phyloP scores from a whole-genome alignment of 64 coral and sea anemone genomes.

The Hydrozoanthus tunicans region DNA sequence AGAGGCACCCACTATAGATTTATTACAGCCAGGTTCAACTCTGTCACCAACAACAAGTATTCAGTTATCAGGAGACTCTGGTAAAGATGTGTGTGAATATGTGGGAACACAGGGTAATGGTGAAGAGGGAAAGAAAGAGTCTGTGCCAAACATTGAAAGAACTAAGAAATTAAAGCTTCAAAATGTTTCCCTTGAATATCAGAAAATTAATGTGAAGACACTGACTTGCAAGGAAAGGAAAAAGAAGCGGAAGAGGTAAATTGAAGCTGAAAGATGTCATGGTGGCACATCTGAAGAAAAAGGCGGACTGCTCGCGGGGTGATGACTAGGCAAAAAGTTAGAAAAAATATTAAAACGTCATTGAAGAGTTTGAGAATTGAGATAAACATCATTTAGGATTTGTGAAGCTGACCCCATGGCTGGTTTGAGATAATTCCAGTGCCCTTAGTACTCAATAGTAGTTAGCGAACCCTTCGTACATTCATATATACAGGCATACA shows the following conservation, averaged over 20 bases:
- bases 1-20: not conserved
- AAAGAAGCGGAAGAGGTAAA: constrained; percentile 15
- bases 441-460: no score
- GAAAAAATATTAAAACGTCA: no score
- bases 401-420: no score
- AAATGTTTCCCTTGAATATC: constrained; percentile 27
- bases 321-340: no score
- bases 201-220: constrained; percentile 45
- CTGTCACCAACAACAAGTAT: not conserved
- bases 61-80: not conserved
- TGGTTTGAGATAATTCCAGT: no score
- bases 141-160: not conserved
- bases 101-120: not conserved
- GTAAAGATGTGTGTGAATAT: not conserved
- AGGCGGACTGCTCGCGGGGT: no score
- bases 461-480: no score
- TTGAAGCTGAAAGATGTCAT: not conserved
- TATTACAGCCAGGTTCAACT: not conserved
- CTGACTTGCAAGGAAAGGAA: constrained; percentile 33
- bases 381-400: no score
- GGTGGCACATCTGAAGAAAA: no score
- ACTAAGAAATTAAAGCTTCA: constrained; percentile 23
- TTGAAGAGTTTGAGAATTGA: no score
- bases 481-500: no score
- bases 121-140: not conserved